Evolutionary conservation across 2,113 vertebrate species (phyloP), one percentile per base, ranked within the genome.

Genomic region (Coptodon rendalli): DNA sequence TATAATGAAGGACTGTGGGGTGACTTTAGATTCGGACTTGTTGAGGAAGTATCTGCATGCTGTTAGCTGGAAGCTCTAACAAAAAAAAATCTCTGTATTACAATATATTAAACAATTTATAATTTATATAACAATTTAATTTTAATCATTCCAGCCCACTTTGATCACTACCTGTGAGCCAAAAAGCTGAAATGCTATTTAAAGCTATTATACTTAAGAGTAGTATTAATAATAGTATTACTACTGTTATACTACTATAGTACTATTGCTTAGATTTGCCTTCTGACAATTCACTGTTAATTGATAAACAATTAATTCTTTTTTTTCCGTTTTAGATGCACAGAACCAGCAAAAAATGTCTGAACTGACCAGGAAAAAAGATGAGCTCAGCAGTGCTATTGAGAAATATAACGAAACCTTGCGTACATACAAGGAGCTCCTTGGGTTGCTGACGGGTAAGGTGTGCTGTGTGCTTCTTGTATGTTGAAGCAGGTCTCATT

Each of bases 291-390:
- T 78, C 6, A 19, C 43, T 29, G 40, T 48, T 66, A 36, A 66
- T 12, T 66, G 17, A 66, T 66, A 36, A 66, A 66, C 17, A 66
- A 66, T 66, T 36, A 48, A 48, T 45, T 81, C 6, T 31, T n/a
- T 76, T 68, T 81, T 68, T 17, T 94, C 57, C 84, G 86, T 81
- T 94, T 22, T 91, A 99, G 98, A 97, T 93, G 94, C 95, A 87
- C 97, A 97, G 61, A 97, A 96, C 68, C 98, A 98, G 68, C 96
- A 96, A 88, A 95, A 96, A 91, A 97, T 98, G 95, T 93, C 94
- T 84, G 82, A 94, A 5, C 95, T 99, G 93, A 97, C 97, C 31
- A 97, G 88, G 87, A 96, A 97, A 68, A 98, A 96, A 92, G 96
- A 97, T 53, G 87, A 94, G 1, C 94, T 99, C 68, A 96, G 87